phyloP scores from a whole-genome alignment of 2,888 invertebrate genomes.

The Timema cristinae region DNA sequence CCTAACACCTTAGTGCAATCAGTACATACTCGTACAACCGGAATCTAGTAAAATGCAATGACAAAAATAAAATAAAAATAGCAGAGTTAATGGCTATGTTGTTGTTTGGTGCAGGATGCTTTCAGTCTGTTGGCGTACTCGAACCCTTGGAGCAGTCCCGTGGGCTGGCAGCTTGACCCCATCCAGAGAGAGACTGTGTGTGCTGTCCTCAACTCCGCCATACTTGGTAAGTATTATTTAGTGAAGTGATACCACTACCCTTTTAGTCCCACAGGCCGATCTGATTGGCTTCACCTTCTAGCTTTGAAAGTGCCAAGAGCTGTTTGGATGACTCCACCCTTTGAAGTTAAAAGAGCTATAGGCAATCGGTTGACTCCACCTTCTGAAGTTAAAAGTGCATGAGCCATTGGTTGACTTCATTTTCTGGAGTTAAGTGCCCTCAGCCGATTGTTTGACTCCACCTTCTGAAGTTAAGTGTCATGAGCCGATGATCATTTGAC shows the following conservation, averaged over 20 bases:
- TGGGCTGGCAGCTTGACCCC: constrained; percentile 95
- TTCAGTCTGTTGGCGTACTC: constrained; percentile 97
- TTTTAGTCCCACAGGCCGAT: neutral
- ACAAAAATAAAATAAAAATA: too few species aligned
- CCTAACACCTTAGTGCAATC: too few species aligned
- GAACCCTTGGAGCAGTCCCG: constrained; percentile 96
- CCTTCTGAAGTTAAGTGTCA: too few species aligned
- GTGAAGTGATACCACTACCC: too few species aligned
- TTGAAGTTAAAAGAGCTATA: neutral
- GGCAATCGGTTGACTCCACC: neutral
- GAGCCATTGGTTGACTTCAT: neutral
- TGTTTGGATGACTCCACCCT: neutral
- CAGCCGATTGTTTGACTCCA: too few species aligned
- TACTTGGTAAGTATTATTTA: constrained; percentile 67
- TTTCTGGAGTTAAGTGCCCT: too few species aligned
- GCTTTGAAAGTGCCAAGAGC: neutral
- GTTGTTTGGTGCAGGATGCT: constrained; percentile 59
- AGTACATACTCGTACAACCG: too few species aligned
- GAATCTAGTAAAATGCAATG: too few species aligned
- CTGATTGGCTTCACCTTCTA: neutral
- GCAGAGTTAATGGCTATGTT: too few species aligned
- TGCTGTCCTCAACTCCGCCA: constrained; percentile 95
- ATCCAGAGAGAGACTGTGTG: constrained; percentile 91
- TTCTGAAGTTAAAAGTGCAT: neutral
- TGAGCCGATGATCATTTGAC: too few species aligned